Base-by-base conservation (phyloP, 2,888 invertebrate genomes). In the Epistrophe grossulariae region DNA sequence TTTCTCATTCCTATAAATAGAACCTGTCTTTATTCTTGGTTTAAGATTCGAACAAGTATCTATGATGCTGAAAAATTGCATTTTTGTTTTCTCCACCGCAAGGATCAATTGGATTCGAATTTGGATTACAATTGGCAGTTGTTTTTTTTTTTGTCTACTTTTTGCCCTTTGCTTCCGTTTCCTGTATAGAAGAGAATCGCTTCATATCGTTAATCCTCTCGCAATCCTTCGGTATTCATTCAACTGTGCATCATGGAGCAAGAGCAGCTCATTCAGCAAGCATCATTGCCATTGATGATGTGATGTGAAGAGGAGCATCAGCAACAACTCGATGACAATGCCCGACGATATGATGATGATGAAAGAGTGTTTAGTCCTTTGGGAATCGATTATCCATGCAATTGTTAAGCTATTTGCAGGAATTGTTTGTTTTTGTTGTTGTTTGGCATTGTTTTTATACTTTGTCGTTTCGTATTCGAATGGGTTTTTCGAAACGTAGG, bases 401-500 rank as follows among this genome's bases (percentile, higher is more conserved):
- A 92, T 92, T 92, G 92, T 92, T 91, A 91, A 92, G 90, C 91
- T 92, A 92, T 92, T 92, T 92, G 91, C 91, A 91, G 91, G 91
- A 90, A 90, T 91, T 84, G 59, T 87, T 48, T 50, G 43, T 72
- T 48, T 48, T 57, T 81, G 17, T 35, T 15, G 13, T 43, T 55
- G n/a, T 40, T 38, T 68, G 10, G 52, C 55, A 59, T 84, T 78
- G 73, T 71, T 68, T 50, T 62, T 73, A 24, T 24, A 24, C 64
- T 78, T 59, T 55, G 35, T 62, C 55, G 50, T 80, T 60, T 57
- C 19, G 38, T 70, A 40, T 59, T 82, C 62, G 60, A 35, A 31
- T 76, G 50, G 31, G 35, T 68, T 81, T 73, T 70, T 76, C 45
- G 52, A 50, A 60, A 70, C n/a, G 24, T 2, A 24, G n/a, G n/a